Conservation (phyloP, 2,113 vertebrate species). For the Oncorhynchus kisutch region DNA sequence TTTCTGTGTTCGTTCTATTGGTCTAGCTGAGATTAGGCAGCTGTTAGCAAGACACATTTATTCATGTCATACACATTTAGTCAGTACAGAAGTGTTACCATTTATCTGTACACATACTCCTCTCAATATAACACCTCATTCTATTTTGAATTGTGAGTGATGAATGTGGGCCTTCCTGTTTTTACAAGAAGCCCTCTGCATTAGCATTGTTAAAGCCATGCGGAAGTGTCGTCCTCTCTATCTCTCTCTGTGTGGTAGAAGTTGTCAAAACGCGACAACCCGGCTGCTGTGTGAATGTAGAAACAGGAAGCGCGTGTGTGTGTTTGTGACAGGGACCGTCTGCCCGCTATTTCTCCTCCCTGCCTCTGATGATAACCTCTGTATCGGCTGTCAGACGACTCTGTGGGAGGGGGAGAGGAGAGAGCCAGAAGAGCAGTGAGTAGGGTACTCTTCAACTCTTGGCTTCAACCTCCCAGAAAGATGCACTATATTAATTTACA, state of each 20-base stretch:
- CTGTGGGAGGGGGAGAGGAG: neutral
- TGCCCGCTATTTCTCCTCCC: constrained; percentile 24
- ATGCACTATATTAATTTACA: neutral
- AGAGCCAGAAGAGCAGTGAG: neutral
- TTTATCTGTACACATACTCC: too few species aligned
- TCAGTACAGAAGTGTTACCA: neutral
- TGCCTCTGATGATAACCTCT: constrained; percentile 24
- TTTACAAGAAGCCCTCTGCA: too few species aligned
- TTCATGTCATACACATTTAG: neutral
- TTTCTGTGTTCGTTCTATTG: neutral
- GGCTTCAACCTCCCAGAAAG: neutral
- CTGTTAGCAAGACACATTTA: neutral
- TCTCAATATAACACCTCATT: too few species aligned
- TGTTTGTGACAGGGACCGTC: neutral
- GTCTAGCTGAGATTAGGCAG: neutral
- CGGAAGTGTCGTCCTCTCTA: neutral
- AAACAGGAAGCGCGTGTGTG: constrained; percentile 54
- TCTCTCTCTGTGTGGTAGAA: constrained; percentile 6
- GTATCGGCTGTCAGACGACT: neutral
- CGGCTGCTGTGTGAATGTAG: constrained; percentile 7
- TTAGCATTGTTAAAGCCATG: too few species aligned
- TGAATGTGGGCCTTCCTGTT: too few species aligned
- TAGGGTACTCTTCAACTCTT: too few species aligned
- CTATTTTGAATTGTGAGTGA: too few species aligned
- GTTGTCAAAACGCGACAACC: neutral